Percentiles rank a stretch among this genome's conserved stretches.
phyloP scores from a whole-genome alignment of 2,113 vertebrate genomes.

The Petroica traversi region DNA sequence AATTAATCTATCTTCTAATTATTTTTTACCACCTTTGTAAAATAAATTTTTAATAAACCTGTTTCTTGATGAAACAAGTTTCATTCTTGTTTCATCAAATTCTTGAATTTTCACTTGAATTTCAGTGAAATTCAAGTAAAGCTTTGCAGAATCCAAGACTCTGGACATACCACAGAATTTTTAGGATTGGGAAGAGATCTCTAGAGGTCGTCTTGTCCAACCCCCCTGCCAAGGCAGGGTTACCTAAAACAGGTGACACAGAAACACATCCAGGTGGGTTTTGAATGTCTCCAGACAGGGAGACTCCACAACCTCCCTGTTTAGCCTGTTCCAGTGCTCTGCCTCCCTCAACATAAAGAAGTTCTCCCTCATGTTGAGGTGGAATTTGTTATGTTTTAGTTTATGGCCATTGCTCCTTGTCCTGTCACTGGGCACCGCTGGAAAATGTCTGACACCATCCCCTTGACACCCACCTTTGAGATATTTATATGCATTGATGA shows the following conservation, averaged over 20 bases:
- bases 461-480: not conserved
- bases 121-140: not conserved
- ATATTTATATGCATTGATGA: not conserved
- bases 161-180: not conserved
- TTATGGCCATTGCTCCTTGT: not conserved
- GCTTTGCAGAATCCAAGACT: not conserved
- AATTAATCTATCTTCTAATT: not conserved
- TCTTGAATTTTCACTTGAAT: too few species aligned
- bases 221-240: not conserved
- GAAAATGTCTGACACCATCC: not conserved
- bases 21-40: not conserved
- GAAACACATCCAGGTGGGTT: rapidly evolving
- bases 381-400: not conserved
- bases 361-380: not conserved
- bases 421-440: not conserved
- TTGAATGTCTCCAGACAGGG: not conserved
- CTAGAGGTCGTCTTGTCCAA: not conserved
- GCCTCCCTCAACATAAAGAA: not conserved
- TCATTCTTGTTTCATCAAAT: too few species aligned
- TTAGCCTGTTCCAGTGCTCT: not conserved
- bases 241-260: not conserved
- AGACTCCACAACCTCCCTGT: not conserved
- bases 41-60: not conserved
- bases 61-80: too few species aligned
- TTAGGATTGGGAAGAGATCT: not conserved